phyloP scores from a whole-genome alignment of 2,113 vertebrate species.

The Pandion haliaetus region DNA sequence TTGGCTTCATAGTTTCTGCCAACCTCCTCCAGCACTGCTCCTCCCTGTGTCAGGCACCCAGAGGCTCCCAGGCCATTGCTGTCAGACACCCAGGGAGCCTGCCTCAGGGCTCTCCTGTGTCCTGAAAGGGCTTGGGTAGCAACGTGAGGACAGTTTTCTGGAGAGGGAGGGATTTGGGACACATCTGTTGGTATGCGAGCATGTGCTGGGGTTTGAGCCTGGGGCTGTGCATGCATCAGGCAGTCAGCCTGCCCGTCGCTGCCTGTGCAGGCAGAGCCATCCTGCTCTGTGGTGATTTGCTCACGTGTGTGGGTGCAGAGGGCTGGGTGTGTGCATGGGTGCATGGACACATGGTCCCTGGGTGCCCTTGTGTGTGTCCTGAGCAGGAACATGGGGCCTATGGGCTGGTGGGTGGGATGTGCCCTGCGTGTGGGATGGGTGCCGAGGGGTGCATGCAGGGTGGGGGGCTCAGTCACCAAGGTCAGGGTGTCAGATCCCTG shows the following conservation, averaged over 20 bases:
- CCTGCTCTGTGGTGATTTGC: rapidly evolving
- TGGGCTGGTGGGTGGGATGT: background rate
- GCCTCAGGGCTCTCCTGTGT: background rate
- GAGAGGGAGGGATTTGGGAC: background rate
- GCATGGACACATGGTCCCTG: rapidly evolving
- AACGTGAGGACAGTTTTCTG: rapidly evolving
- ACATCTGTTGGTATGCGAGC: background rate
- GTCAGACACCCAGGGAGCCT: rapidly evolving
- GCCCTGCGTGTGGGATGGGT: too few relatives aligned
- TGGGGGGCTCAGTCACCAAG: too few relatives aligned
- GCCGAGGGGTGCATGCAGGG: rapidly evolving
- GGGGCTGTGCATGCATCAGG: background rate
- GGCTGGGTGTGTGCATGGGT: background rate
- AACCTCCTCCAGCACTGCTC: background rate
- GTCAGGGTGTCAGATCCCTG: rapidly evolving
- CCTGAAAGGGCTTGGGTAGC: background rate
- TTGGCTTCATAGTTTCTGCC: too few relatives aligned
- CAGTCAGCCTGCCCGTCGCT: background rate
- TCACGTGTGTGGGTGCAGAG: background rate
- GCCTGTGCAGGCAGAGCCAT: background rate
- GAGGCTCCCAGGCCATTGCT: rapidly evolving
- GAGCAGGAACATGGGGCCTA: rapidly evolving
- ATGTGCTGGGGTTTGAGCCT: background rate
- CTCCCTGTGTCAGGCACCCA: background rate
- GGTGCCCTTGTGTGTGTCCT: rapidly evolving